These are phyloP conservation scores for Chymomyza procnemis DNA, from an alignment of 2,888 invertebrate species.

Conservation along the genomic window DNA sequence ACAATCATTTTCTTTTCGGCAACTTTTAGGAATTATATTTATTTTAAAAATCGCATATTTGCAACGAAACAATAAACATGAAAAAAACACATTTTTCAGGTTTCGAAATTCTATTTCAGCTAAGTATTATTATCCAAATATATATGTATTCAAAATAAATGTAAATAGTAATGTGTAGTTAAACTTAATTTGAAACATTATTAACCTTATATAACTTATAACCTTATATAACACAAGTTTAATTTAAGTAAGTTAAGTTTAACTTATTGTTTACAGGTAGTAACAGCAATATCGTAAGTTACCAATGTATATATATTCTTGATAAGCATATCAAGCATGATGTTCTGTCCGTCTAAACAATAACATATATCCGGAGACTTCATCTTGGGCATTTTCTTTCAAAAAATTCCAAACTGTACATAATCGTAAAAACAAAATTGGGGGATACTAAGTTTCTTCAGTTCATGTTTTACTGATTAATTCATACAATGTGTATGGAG, in stretches of 20 bases:
- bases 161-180: background rate
- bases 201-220: background rate
- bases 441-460: background rate
- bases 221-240: background rate
- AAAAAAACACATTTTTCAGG: background rate
- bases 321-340: background rate
- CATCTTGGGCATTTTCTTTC: background rate
- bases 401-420: background rate
- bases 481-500: background rate
- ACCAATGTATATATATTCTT: background rate
- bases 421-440: background rate
- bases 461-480: background rate
- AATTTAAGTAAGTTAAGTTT: background rate
- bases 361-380: background rate
- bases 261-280: background rate
- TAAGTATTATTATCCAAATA: background rate
- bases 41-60: background rate
- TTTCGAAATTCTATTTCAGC: background rate
- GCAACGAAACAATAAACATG: background rate
- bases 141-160: background rate
- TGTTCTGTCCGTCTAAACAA: background rate
- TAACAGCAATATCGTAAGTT: background rate
- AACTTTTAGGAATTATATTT: too few relatives aligned
- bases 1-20: too few relatives aligned
- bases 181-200: background rate